Evolutionary conservation across 2,888 invertebrate genomes (phyloP).

Genomic region (Anoplius nigerrimus): DNA sequence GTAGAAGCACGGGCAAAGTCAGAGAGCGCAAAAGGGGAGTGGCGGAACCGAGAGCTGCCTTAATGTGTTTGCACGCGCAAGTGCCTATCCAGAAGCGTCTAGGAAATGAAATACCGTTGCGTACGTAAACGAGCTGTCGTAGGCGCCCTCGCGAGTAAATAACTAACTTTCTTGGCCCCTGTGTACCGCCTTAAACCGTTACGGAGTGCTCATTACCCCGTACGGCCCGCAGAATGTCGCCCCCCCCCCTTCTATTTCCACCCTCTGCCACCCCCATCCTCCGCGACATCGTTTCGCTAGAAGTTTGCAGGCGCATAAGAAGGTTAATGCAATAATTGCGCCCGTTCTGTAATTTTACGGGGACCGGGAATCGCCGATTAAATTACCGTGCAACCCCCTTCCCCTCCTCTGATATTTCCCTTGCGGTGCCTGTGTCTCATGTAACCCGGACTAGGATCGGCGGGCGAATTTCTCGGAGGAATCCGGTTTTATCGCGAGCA

Average conservation of each 20-base stretch:
- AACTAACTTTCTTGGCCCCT: slow-evolving; percentile 62
- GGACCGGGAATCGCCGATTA: slow-evolving; percentile 41
- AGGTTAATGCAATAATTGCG: slow-evolving; percentile 51
- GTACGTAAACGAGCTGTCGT: slow-evolving; percentile 61
- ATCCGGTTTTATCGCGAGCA: too few relatives aligned
- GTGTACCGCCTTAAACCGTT: slow-evolving; percentile 51
- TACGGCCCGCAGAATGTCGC: slow-evolving; percentile 8
- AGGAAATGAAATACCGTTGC: slow-evolving; percentile 61
- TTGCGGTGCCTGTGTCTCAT: not conserved
- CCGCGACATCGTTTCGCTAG: slow-evolving; percentile 20
- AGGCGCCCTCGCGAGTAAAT: slow-evolving; percentile 53
- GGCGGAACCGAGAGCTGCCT: slow-evolving; percentile 22
- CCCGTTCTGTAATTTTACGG: slow-evolving; percentile 31
- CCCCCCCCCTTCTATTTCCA: too few relatives aligned
- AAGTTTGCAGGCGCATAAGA: slow-evolving; percentile 31
- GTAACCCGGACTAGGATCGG: too few relatives aligned
- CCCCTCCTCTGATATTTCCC: slow-evolving; percentile 39
- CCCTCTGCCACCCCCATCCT: too few relatives aligned
- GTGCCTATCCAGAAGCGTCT: slow-evolving; percentile 49
- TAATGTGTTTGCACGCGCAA: slow-evolving; percentile 60
- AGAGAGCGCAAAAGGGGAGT: not conserved
- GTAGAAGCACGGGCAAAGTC: not conserved
- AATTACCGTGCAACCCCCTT: slow-evolving; percentile 43
- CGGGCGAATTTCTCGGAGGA: too few relatives aligned
- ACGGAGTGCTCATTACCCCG: slow-evolving; percentile 51